Conservation (phyloP, 2,888 invertebrate genomes). For the Mythimna albipuncta region DNA sequence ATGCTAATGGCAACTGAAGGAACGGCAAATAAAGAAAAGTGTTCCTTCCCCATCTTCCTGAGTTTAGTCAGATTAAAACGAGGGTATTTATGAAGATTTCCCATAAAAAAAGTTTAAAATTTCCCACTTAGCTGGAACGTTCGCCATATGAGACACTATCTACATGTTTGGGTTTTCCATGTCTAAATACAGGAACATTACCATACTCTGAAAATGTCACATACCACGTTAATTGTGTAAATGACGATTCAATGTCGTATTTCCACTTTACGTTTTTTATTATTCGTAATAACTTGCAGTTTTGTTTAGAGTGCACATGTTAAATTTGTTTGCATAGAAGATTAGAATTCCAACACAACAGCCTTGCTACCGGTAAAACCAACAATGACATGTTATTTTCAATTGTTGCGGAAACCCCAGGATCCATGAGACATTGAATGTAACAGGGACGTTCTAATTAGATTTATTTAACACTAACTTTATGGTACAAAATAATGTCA, state of each 20-base stretch:
- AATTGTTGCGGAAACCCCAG: constrained; percentile 18
- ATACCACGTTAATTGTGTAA: constrained; percentile 7
- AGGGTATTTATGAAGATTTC: too few relatives aligned
- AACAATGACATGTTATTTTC: constrained; percentile 37
- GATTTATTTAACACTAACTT: constrained; percentile 35
- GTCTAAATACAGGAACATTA: neutral
- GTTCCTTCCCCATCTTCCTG: too few relatives aligned
- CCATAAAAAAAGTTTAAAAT: too few relatives aligned
- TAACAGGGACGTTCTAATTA: constrained; percentile 49
- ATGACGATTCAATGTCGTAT: constrained; percentile 22
- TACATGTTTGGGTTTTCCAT: neutral
- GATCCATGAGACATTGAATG: constrained; percentile 7
- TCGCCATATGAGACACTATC: neutral
- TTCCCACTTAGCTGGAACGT: neutral
- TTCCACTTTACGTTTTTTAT: constrained; percentile 9
- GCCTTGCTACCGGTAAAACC: constrained; percentile 23
- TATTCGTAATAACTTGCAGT: constrained; percentile 11
- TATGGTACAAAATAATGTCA: constrained; percentile 35
- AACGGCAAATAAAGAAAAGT: too few relatives aligned
- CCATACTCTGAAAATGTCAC: neutral
- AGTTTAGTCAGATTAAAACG: too few relatives aligned
- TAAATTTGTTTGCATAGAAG: constrained; percentile 34
- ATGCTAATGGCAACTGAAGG: too few relatives aligned
- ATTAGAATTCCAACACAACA: neutral
- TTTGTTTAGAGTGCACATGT: constrained; percentile 10